Conservation (phyloP, 2,888 invertebrate species). For the Tipula helvola region DNA sequence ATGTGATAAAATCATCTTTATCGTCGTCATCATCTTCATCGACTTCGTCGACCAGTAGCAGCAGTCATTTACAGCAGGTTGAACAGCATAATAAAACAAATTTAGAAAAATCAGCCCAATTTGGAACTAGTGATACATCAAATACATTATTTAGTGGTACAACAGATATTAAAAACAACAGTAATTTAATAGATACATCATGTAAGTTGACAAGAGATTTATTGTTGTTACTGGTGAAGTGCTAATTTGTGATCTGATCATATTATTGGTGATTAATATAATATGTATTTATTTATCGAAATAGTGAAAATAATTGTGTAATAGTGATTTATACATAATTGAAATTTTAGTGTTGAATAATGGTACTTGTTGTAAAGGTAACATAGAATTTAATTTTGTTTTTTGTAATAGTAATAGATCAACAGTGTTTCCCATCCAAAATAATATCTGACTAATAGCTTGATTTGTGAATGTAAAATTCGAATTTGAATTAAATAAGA, state of each 20-base stretch:
- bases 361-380: background rate
- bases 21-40: conserved; percentile 11
- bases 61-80: conserved; percentile 16
- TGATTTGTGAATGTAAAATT: no score
- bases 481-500: no score
- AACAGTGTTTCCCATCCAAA: background rate
- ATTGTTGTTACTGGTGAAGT: background rate
- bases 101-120: conserved; percentile 15
- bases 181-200: conserved; percentile 21
- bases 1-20: conserved; percentile 14
- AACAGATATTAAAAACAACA: conserved; percentile 21
- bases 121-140: conserved; percentile 14
- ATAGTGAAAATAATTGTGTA: background rate
- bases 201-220: conserved; percentile 13
- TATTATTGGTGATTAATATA: background rate
- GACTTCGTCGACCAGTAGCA: conserved; percentile 10
- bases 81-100: conserved; percentile 14
- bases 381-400: conserved; percentile 5
- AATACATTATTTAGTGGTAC: conserved; percentile 18
- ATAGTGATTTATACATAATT: background rate
- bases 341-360: background rate
- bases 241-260: background rate
- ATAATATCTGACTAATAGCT: no score
- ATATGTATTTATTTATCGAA: background rate
- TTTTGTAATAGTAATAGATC: background rate